phyloP scores from a whole-genome alignment of 2,113 vertebrate species.

The Chionis minor region DNA sequence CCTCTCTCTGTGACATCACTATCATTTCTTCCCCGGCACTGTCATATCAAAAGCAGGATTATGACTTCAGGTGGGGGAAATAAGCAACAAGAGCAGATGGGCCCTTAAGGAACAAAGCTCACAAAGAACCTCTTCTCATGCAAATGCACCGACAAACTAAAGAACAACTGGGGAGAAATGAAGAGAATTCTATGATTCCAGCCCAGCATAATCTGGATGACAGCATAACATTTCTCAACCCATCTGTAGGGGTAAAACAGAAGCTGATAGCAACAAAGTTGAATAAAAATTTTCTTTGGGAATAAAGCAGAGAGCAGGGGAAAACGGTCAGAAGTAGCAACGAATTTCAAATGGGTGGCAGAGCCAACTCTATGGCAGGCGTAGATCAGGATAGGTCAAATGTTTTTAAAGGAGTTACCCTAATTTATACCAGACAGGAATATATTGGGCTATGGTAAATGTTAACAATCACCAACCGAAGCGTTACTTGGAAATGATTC shows the following conservation, averaged over 20 bases:
- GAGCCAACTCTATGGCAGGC: not conserved
- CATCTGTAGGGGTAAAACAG: not conserved
- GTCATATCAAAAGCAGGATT: slow-evolving; percentile 36
- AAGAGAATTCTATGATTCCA: not conserved
- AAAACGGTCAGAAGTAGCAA: not conserved
- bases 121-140: slow-evolving; percentile 59
- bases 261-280: not conserved
- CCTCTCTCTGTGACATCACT: slow-evolving; percentile 2
- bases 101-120: slow-evolving; percentile 37
- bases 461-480: not conserved
- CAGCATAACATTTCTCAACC: not conserved
- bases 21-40: not conserved
- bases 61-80: slow-evolving; percentile 61
- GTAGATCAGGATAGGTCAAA: not conserved
- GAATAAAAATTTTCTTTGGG: not conserved
- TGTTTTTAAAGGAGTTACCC: not conserved
- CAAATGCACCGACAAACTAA: slow-evolving; percentile 1
- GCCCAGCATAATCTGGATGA: not conserved
- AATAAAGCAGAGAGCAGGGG: not conserved
- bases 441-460: accelerated
- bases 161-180: slow-evolving; percentile 7
- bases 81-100: slow-evolving; percentile 63
- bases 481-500: not conserved
- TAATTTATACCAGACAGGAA: not conserved
- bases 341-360: not conserved